Conservation (phyloP, 2,888 invertebrate genomes). For the Zele albiditarsus region DNA sequence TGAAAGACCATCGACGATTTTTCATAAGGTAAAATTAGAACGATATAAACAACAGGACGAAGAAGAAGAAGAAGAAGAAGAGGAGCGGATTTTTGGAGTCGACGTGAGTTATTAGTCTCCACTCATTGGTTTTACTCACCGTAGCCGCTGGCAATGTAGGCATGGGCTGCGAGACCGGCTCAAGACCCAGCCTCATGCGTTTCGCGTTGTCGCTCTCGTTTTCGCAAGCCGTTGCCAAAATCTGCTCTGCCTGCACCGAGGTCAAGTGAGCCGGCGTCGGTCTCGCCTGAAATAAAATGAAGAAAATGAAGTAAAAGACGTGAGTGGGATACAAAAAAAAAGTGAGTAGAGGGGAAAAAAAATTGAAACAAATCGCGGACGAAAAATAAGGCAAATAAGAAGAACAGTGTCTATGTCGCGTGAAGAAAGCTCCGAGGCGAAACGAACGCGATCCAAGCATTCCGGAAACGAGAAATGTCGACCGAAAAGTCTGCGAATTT, state of each 20-base stretch:
- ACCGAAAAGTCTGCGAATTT: neutral
- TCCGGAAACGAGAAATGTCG: slow-evolving; percentile 34
- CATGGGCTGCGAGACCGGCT: slow-evolving; percentile 94
- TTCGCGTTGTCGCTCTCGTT: slow-evolving; percentile 98
- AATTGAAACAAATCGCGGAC: slow-evolving; percentile 2
- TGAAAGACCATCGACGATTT: slow-evolving; percentile 46
- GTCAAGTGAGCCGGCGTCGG: slow-evolving; percentile 97
- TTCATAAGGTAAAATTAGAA: slow-evolving; percentile 52
- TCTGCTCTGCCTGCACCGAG: slow-evolving; percentile 96
- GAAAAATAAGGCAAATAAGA: slow-evolving; percentile 17
- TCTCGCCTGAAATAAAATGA: slow-evolving; percentile 79
- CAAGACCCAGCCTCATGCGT: slow-evolving; percentile 95
- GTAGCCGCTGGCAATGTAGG: slow-evolving; percentile 82
- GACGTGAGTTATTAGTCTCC: slow-evolving; percentile 41
- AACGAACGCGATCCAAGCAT: slow-evolving; percentile 23
- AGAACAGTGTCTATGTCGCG: slow-evolving; percentile 9
- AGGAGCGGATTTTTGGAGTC: slow-evolving; percentile 1
- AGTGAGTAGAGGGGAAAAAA: slow-evolving; percentile 16
- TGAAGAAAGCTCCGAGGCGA: slow-evolving; percentile 9
- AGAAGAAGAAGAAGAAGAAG: slow-evolving; percentile 38
- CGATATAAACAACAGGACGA: slow-evolving; percentile 49
- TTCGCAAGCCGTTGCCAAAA: slow-evolving; percentile 96
- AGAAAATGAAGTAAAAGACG: slow-evolving; percentile 37
- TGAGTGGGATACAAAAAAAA: slow-evolving; percentile 26
- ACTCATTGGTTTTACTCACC: slow-evolving; percentile 70